These are phyloP conservation scores for Lagocephalus sceleratus DNA, from an alignment of 2,797 vertebrate genomes.

Conservation along the genomic window DNA sequence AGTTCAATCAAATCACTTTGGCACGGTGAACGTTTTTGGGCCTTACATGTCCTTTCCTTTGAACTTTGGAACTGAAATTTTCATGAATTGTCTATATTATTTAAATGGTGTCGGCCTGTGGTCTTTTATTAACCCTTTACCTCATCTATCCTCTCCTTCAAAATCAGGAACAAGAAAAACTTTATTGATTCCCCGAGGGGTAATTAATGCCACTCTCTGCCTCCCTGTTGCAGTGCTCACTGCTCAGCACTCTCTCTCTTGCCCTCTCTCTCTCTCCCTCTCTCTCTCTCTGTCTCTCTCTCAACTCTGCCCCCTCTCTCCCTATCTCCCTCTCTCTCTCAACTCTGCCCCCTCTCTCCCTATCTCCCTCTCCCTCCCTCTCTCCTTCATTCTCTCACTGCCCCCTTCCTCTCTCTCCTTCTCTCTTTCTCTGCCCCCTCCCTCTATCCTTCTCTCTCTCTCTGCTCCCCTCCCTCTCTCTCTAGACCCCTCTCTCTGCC, in stretches of 20 bases:
- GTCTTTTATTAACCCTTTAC: slow-evolving; percentile 5
- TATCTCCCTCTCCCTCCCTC: no score
- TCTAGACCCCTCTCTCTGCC: slow-evolving; percentile 14
- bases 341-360: no score
- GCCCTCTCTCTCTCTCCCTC: background rate
- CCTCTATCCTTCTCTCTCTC: background rate
- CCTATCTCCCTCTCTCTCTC: background rate
- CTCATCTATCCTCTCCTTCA: no score
- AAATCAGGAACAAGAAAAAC: no score
- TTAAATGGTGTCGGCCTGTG: slow-evolving; percentile 1
- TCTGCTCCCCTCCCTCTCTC: background rate
- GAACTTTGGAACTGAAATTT: no score
- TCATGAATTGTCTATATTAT: no score
- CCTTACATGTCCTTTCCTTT: no score
- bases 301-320: background rate
- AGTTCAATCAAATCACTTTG: no score
- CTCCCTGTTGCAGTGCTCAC: slow-evolving; percentile 22
- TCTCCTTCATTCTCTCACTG: background rate
- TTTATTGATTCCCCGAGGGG: no score
- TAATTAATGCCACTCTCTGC: slow-evolving; percentile 9
- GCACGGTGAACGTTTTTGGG: no score
- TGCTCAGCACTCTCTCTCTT: slow-evolving; percentile 42
- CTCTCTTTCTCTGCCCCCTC: slow-evolving; percentile 40
- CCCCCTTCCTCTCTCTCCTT: slow-evolving; percentile 2
- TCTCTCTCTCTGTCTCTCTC: background rate